Base-by-base conservation (phyloP, 2,888 invertebrate species). In the Caenorhabditis sinica region DNA sequence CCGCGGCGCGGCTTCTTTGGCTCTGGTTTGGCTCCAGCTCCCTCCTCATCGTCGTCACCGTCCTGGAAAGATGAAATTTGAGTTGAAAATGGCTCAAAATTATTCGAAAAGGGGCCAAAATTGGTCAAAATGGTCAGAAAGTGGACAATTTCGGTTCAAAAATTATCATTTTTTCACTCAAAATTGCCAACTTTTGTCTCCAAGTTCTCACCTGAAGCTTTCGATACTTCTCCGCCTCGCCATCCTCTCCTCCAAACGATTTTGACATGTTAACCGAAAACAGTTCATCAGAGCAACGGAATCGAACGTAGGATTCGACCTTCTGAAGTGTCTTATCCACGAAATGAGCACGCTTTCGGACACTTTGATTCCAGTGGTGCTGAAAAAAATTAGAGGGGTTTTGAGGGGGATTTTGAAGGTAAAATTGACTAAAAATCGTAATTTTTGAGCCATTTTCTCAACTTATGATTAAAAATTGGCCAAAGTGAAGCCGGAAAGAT, bases 301-400 rank as follows among this genome's bases (percentile, higher is more conserved):
- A 88, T 11, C 88, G 71, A 8, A 89, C 88, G 58, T 86, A 88
- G 4, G 86, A 87, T 60, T 89, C 89, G 23, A 86, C 82, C 36
- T 88, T 87, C 30, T 86, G 85, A 13, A 86, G 65, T 0, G 61
- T 43, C 36, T 84, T 86, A 23, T 90, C 89, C 43, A 89, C 76
- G 75, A 90, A 90, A 56, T 85, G 73, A 2, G 90, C 90, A 53
- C 89, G 83, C 25, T 88, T 86, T 23, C 85, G 63, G 28, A 89
- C 89, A 71, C 66, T 75, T 56, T 84, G 77, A 61, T 87, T 83
- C 89, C 89, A 90, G 71, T 90, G 90, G 43, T 73, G 45, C 85
- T 89, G 88, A 9, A 90, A 49, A 25, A 72, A 33, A 33, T 40
- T 40, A 15, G 40, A 40, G 40, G 40, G 15, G 40, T 40, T 40